Conservation (phyloP, 2,113 vertebrate species). For the Sphyrna mokarran region DNA sequence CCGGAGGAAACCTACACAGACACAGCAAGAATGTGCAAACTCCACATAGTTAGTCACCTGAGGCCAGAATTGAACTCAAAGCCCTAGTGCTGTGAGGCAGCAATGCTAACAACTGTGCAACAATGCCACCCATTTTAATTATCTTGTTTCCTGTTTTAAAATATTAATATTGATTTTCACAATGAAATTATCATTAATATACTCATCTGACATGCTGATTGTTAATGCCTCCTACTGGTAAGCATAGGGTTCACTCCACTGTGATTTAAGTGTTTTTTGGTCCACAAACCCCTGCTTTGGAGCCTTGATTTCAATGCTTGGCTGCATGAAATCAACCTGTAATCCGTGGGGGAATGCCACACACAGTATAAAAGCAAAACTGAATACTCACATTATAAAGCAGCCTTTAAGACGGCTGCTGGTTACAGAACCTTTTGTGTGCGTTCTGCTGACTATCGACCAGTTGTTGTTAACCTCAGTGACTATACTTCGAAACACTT, state of each 20-base stretch:
- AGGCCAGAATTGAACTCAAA: too few relatives aligned
- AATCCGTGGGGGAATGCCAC: background rate
- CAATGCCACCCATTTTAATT: too few relatives aligned
- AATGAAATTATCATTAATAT: background rate
- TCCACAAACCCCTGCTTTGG: background rate
- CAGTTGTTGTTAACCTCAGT: conserved; percentile 22
- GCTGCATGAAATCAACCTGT: background rate
- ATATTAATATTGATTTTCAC: background rate
- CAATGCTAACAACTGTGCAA: too few relatives aligned
- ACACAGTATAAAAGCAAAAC: background rate
- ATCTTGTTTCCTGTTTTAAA: background rate
- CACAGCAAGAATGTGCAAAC: too few relatives aligned
- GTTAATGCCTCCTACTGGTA: background rate
- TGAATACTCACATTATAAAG: background rate
- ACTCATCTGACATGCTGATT: background rate
- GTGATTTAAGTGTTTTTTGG: background rate
- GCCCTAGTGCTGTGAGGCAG: too few relatives aligned
- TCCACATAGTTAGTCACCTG: too few relatives aligned
- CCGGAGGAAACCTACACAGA: too few relatives aligned
- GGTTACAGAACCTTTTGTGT: background rate
- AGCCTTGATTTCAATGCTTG: background rate
- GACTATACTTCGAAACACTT: background rate
- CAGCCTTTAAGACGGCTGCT: background rate
- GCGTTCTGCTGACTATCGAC: background rate
- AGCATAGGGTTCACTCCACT: background rate